These are phyloP conservation scores for Lepidurus apus DNA, from an alignment of 1,140 invertebrate genomes.

Conservation along the genomic window DNA sequence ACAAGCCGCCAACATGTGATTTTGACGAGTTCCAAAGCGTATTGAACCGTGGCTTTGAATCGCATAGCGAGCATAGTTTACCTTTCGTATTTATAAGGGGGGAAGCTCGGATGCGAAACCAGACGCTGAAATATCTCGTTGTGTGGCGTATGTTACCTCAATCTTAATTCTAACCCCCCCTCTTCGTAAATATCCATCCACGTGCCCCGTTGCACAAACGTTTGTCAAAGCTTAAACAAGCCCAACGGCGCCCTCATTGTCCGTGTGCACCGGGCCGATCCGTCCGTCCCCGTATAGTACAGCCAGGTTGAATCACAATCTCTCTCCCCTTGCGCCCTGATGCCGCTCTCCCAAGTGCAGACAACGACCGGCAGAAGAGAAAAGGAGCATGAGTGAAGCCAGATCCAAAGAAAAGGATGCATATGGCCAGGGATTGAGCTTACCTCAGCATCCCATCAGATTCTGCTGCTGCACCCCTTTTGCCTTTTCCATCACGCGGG, in stretches of 20 bases:
- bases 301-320: conserved; percentile 19
- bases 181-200: not conserved
- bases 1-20: no score
- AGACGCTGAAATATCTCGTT: not conserved
- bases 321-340: not conserved
- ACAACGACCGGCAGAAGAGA: not conserved
- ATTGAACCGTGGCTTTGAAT: no score
- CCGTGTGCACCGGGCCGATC: conserved; percentile 16
- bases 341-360: conserved; percentile 3
- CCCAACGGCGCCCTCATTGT: conserved; percentile 14
- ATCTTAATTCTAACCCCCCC: not conserved
- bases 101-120: no score
- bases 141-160: conserved; percentile 17
- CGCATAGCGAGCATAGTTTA: no score
- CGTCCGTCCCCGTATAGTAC: not conserved
- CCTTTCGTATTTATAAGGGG: no score
- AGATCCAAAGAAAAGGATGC: not conserved
- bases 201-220: conserved; percentile 20
- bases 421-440: conserved; percentile 21
- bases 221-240: conserved; percentile 19
- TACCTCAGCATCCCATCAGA: conserved; percentile 21
- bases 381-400: not conserved
- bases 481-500: conserved; percentile 12
- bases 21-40: no score
- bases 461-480: conserved; percentile 14